These are phyloP conservation scores for Drosophila bipectinata DNA, from an alignment of 1,140 invertebrate genomes.

Conservation along the genomic window DNA sequence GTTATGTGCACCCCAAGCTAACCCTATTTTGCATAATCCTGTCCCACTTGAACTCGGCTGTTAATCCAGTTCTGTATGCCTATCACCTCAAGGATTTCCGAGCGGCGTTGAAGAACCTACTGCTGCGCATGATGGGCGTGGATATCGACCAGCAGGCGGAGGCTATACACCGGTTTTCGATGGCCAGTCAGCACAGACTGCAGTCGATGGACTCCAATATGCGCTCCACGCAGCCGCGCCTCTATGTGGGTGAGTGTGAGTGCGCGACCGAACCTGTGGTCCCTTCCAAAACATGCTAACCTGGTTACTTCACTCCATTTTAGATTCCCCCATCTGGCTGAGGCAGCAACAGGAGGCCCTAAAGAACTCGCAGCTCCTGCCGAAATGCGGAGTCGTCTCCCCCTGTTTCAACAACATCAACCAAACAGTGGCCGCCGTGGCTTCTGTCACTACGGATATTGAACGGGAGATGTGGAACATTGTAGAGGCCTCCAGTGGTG, in stretches of 20 bases:
- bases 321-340: constrained; percentile 81
- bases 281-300: constrained; percentile 7
- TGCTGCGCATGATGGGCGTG: constrained; percentile 86
- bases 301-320: neutral
- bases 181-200: constrained; percentile 81
- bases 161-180: constrained; percentile 82
- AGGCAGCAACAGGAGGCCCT: constrained; percentile 78
- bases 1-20: constrained; percentile 88
- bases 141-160: constrained; percentile 78
- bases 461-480: constrained; percentile 84
- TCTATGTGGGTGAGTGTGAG: constrained; percentile 82
- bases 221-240: constrained; percentile 77
- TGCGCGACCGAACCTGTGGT: constrained; percentile 55
- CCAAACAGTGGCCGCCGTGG: constrained; percentile 81
- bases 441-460: constrained; percentile 79
- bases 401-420: constrained; percentile 82
- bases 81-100: constrained; percentile 95
- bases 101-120: constrained; percentile 88
- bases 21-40: constrained; percentile 93
- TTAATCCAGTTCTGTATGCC: constrained; percentile 94
- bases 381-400: constrained; percentile 72
- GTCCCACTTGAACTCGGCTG: constrained; percentile 94
- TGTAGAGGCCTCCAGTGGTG: constrained; percentile 81
- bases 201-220: constrained; percentile 79
- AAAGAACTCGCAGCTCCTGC: constrained; percentile 66